These are phyloP conservation scores for Caenorhabditis tropicalis DNA, from an alignment of 1,140 invertebrate species.

Conservation along the genomic window DNA sequence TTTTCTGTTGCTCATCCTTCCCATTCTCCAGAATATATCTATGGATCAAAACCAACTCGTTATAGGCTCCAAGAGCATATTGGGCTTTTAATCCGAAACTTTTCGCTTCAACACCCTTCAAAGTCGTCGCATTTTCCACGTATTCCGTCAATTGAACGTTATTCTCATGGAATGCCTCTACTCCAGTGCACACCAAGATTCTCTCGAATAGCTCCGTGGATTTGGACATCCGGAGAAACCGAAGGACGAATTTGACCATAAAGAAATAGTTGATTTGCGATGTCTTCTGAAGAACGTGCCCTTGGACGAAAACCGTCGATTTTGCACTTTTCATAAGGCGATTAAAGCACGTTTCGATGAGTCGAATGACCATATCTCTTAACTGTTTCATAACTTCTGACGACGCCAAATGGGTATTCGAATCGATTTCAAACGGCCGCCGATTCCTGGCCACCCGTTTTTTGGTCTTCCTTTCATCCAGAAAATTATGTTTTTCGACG, in stretches of 20 bases:
- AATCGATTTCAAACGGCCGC: constrained; percentile 43
- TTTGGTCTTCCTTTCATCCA: constrained; percentile 50
- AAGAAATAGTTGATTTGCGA: constrained; percentile 56
- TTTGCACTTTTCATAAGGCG: constrained; percentile 44
- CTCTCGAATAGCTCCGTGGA: constrained; percentile 14
- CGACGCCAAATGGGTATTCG: not conserved
- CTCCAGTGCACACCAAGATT: constrained; percentile 72
- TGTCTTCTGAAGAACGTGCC: not conserved
- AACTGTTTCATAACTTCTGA: not conserved
- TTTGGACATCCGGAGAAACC: constrained; percentile 57
- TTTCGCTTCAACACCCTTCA: constrained; percentile 82
- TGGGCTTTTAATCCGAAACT: constrained; percentile 49
- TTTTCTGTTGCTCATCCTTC: not conserved
- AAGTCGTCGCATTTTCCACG: constrained; percentile 82
- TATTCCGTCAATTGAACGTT: constrained; percentile 89
- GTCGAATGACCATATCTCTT: constrained; percentile 7
- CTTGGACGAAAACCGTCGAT: not conserved
- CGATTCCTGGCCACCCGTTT: constrained; percentile 38
- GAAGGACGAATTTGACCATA: constrained; percentile 50
- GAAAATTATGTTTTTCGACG: constrained; percentile 31
- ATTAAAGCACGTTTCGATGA: constrained; percentile 44
- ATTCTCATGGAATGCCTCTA: constrained; percentile 87
- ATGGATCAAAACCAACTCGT: constrained; percentile 58
- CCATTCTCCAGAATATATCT: not conserved
- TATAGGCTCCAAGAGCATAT: constrained; percentile 57